Conservation (phyloP, 2,888 invertebrate genomes). For the Romanomermis culicivorax region DNA sequence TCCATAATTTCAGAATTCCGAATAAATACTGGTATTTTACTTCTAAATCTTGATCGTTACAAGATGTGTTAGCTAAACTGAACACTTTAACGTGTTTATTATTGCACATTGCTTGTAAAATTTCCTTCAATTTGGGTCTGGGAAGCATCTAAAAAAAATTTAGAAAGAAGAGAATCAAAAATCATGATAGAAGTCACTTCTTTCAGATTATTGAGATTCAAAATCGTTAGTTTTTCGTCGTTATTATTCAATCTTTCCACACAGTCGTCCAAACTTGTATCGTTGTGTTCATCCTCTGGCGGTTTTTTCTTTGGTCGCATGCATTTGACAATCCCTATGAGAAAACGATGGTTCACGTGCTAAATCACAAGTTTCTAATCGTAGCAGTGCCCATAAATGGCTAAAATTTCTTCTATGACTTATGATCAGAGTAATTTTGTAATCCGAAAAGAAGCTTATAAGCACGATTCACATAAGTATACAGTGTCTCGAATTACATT, state of each 20-base stretch:
- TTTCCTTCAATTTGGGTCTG: neutral
- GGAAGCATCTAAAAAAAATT: neutral
- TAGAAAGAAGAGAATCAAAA: too few relatives aligned
- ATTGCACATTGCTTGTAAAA: neutral
- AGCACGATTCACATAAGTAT: too few relatives aligned
- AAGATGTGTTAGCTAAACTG: constrained; percentile 73
- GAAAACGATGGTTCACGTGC: too few relatives aligned
- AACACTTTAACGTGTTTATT: constrained; percentile 64
- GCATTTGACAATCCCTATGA: too few relatives aligned
- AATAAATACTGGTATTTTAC: constrained; percentile 29
- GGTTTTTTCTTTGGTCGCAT: neutral
- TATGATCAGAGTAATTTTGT: too few relatives aligned
- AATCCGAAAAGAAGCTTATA: too few relatives aligned
- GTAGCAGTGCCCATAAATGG: too few relatives aligned
- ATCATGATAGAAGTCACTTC: too few relatives aligned
- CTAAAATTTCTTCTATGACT: too few relatives aligned
- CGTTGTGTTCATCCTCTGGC: constrained; percentile 38
- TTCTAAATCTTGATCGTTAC: constrained; percentile 61
- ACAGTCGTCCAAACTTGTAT: constrained; percentile 76
- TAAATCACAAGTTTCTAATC: too few relatives aligned
- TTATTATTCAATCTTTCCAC: constrained; percentile 58
- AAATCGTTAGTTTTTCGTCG: constrained; percentile 60
- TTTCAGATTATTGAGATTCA: constrained; percentile 99
- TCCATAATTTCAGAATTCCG: too few relatives aligned
- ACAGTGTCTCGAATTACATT: too few relatives aligned